These are phyloP conservation scores for Sebastolobus altivelis DNA, from an alignment of 2,797 vertebrate genomes.

Conservation along the genomic window DNA sequence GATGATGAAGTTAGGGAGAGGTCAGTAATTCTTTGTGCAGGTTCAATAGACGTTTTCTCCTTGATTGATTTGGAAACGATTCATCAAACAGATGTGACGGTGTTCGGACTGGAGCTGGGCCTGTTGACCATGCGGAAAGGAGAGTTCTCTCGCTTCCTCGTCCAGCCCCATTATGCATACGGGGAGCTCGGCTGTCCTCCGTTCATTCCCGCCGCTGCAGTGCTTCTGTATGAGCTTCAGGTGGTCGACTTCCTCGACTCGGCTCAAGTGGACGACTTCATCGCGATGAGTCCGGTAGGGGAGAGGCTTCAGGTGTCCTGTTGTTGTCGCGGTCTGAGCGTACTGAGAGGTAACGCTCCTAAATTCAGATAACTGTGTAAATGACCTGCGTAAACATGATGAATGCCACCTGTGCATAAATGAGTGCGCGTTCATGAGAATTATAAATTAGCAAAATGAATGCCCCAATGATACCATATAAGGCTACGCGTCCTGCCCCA, in stretches of 20 bases:
- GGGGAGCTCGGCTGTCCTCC: constrained; percentile 92
- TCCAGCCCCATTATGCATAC: constrained; percentile 89
- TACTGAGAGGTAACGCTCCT: neutral
- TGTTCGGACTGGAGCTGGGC: constrained; percentile 91
- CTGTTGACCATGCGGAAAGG: constrained; percentile 92
- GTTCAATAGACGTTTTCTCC: neutral
- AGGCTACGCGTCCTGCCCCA: too few species aligned
- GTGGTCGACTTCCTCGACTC: constrained; percentile 91
- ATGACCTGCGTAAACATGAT: too few species aligned
- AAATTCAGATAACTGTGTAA: too few species aligned
- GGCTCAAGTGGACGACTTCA: constrained; percentile 87
- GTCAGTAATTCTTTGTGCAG: constrained; percentile 69
- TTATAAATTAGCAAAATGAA: too few species aligned
- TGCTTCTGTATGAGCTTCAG: constrained; percentile 90
- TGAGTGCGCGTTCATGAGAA: too few species aligned
- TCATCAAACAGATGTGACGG: constrained; percentile 87
- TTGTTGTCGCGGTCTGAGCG: neutral
- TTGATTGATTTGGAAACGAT: neutral
- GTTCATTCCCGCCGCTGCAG: constrained; percentile 86
- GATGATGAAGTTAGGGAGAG: constrained; percentile 94
- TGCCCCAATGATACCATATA: too few species aligned
- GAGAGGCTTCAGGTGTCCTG: constrained; percentile 5
- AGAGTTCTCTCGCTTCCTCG: constrained; percentile 90
- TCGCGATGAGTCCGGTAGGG: constrained; percentile 85
- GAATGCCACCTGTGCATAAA: too few species aligned